Evolutionary conservation across 2,113 vertebrate species (phyloP).

Genomic region (Prietella phreatophila): DNA sequence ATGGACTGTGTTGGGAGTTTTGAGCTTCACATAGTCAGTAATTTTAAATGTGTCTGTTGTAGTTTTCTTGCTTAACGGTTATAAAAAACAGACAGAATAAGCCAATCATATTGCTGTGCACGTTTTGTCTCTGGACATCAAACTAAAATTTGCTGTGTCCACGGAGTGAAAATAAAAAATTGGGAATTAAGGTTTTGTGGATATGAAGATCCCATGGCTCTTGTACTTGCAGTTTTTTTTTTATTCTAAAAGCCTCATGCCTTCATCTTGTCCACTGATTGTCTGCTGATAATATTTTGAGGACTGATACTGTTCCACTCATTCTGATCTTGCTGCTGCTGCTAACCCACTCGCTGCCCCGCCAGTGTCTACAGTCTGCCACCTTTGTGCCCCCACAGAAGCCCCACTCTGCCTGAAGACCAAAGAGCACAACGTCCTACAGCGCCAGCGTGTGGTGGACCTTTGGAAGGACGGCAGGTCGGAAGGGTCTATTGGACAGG

Average conservation of each 20-base stretch:
- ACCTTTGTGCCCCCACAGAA: conserved; percentile 78
- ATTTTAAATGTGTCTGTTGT: conserved; percentile 16
- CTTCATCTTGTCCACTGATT: conserved; percentile 29
- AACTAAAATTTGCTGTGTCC: conserved; percentile 3
- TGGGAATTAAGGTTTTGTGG: conserved; percentile 7
- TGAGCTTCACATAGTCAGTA: conserved; percentile 13
- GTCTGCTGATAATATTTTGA: conserved; percentile 43
- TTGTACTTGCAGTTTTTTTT: conserved; percentile 17
- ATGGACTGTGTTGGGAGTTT: conserved; percentile 22
- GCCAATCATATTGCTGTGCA: neutral
- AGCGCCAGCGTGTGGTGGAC: conserved; percentile 80
- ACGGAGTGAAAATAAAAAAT: conserved; percentile 18
- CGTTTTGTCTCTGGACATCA: conserved; percentile 35
- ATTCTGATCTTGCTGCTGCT: conserved; percentile 50
- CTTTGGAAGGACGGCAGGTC: conserved; percentile 81
- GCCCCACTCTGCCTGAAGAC: conserved; percentile 76
- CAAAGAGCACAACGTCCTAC: conserved; percentile 78
- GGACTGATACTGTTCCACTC: conserved; percentile 47
- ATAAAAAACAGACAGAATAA: neutral
- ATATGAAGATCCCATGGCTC: conserved; percentile 24
- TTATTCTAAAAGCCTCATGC: conserved; percentile 19
- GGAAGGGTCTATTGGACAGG: conserved; percentile 77
- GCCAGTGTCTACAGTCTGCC: conserved; percentile 79
- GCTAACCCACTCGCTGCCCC: conserved; percentile 62
- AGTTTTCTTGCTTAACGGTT: neutral